These are phyloP conservation scores for Cyprinodon tularosa DNA, from an alignment of 2,113 vertebrate species.

Conservation along the genomic window DNA sequence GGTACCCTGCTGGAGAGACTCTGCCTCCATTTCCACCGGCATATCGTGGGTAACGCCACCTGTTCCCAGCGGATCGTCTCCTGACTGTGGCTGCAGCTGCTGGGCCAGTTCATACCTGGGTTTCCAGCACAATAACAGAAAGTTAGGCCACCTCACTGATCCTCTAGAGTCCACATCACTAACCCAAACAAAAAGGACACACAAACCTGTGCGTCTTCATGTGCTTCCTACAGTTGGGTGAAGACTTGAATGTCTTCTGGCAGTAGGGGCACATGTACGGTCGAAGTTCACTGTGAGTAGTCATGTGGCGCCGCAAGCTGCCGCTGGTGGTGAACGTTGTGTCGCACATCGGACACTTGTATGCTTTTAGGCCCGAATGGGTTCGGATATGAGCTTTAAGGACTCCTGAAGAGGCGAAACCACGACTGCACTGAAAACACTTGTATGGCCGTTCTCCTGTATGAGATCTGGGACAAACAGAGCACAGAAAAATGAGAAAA, in stretches of 20 bases:
- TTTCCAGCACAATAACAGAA: background rate
- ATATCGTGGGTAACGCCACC: constrained; percentile 83
- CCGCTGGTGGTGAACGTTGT: constrained; percentile 97
- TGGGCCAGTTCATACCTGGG: constrained; percentile 94
- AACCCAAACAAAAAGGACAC: background rate
- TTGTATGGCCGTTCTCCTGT: constrained; percentile 97
- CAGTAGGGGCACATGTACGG: constrained; percentile 99
- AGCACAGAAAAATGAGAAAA: background rate
- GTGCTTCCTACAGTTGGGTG: constrained; percentile 97
- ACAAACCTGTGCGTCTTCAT: constrained; percentile 96
- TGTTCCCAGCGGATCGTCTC: constrained; percentile 83
- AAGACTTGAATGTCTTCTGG: constrained; percentile 99
- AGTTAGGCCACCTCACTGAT: background rate
- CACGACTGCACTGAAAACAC: constrained; percentile 94
- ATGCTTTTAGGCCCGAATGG: constrained; percentile 94
- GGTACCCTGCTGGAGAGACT: constrained; percentile 80
- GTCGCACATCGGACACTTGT: constrained; percentile 93
- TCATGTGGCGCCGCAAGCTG: constrained; percentile 95
- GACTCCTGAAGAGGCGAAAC: constrained; percentile 96
- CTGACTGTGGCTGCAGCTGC: constrained; percentile 90
- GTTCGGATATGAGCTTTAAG: constrained; percentile 96
- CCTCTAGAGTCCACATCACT: background rate
- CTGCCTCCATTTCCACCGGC: constrained; percentile 87
- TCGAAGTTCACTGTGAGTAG: constrained; percentile 94
- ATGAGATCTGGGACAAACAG: constrained; percentile 84